Conservation (phyloP, 2,888 invertebrate genomes). For the Zeuzera pyrina region DNA sequence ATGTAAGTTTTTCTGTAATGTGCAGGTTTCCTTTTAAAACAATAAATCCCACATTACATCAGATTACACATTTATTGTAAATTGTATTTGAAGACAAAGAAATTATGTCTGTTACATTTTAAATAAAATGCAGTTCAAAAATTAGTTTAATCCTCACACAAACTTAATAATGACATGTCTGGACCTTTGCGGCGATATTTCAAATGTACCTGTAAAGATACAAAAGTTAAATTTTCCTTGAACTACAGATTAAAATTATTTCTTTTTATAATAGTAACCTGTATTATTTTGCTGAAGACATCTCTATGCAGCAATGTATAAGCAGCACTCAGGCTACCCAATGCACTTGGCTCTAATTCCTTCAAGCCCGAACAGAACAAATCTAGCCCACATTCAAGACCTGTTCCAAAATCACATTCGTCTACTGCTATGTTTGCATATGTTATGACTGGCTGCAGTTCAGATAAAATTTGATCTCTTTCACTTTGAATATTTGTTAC, state of each 20-base stretch:
- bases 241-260: conserved; percentile 3
- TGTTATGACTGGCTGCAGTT: conserved; percentile 86
- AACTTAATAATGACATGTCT: conserved; percentile 13
- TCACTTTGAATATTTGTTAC: conserved; percentile 73
- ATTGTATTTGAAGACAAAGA: no score
- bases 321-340: conserved; percentile 79
- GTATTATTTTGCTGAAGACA: conserved; percentile 81
- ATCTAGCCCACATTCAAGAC: conserved; percentile 90
- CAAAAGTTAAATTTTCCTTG: conserved; percentile 5
- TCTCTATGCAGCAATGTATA: conserved; percentile 83
- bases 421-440: conserved; percentile 92
- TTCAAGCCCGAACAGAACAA: conserved; percentile 84
- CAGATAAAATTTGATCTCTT: conserved; percentile 74
- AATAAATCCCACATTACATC: no score
- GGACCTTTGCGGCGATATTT: conserved; percentile 76
- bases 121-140: no score
- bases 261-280: conserved; percentile 61
- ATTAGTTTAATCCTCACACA: not conserved
- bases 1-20: no score
- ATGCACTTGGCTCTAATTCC: conserved; percentile 77
- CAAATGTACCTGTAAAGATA: conserved; percentile 78
- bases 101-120: no score
- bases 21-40: no score
- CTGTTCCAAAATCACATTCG: conserved; percentile 96
- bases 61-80: no score